phyloP scores from a whole-genome alignment of 2,113 vertebrate genomes.

The Stigmatopora nigra region DNA sequence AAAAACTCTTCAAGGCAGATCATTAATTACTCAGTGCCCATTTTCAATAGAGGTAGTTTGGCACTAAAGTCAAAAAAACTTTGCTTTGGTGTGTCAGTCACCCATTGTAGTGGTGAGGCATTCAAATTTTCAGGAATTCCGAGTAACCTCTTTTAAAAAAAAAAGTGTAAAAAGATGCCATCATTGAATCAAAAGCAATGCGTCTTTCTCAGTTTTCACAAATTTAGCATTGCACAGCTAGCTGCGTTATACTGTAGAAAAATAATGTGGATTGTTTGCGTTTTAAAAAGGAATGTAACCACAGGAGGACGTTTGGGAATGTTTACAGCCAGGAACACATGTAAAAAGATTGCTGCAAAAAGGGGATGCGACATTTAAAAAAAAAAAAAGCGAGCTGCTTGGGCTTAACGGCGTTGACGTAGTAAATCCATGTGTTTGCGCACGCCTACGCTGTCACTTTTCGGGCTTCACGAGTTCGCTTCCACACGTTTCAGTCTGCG shows the following conservation, averaged over 20 bases:
- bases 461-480: conserved; percentile 29
- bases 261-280: conserved; percentile 21
- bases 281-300: neutral
- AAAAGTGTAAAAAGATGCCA: neutral
- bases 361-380: conserved; percentile 52
- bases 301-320: conserved; percentile 39
- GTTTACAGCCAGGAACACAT: conserved; percentile 39
- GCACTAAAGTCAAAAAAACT: conserved; percentile 28
- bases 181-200: neutral
- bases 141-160: neutral
- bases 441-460: conserved; percentile 21
- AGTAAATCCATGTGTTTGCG: conserved; percentile 20
- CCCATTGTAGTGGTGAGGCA: neutral
- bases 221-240: neutral
- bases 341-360: conserved; percentile 34
- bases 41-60: conserved; percentile 59
- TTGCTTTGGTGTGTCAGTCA: conserved; percentile 50
- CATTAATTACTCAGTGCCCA: conserved; percentile 33
- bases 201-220: neutral
- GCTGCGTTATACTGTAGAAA: neutral
- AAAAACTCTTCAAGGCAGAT: neutral
- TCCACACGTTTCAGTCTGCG: conserved; percentile 44
- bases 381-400: conserved; percentile 46
- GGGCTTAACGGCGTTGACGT: conserved; percentile 30
- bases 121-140: conserved; percentile 5